phyloP scores from a whole-genome alignment of 2,797 vertebrate genomes.

The Paratrypauchen microcephalus region DNA sequence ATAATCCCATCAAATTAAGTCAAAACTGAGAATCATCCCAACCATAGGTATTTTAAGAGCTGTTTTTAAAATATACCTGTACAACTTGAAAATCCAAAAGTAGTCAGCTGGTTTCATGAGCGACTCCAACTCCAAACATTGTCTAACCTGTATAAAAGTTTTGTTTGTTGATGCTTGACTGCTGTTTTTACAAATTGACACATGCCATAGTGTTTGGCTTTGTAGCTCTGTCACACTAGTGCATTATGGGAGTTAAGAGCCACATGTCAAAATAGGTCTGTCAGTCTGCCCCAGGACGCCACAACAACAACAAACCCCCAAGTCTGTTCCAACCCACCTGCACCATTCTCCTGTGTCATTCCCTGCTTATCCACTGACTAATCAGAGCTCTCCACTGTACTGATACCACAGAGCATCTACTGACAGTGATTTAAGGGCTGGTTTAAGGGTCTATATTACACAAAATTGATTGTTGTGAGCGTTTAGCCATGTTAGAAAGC shows the following conservation, averaged over 20 bases:
- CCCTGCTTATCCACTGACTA: slow-evolving; percentile 45
- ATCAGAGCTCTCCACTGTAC: slow-evolving; percentile 47
- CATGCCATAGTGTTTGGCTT: slow-evolving; percentile 41
- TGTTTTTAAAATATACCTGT: too few species aligned
- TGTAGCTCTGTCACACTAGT: slow-evolving; percentile 42
- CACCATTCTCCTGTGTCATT: slow-evolving; percentile 53
- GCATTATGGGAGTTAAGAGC: slow-evolving; percentile 57
- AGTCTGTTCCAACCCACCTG: slow-evolving; percentile 28
- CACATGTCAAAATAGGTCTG: slow-evolving; percentile 60
- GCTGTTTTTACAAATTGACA: slow-evolving; percentile 35
- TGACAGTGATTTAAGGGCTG: too few species aligned
- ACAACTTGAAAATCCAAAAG: too few species aligned
- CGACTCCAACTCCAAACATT: not conserved
- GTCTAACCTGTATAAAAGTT: not conserved
- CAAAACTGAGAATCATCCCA: too few species aligned
- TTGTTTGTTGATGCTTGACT: slow-evolving; percentile 16
- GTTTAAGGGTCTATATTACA: too few species aligned
- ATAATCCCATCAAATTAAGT: too few species aligned
- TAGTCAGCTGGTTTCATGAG: not conserved
- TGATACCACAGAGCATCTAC: not conserved
- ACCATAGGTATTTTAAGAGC: too few species aligned
- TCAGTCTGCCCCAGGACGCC: slow-evolving; percentile 48
- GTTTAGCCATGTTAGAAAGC: too few species aligned
- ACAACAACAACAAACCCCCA: slow-evolving; percentile 55
- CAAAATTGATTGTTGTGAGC: too few species aligned